phyloP scores from a whole-genome alignment of 2,113 vertebrate genomes.

The Psettodes erumei region DNA sequence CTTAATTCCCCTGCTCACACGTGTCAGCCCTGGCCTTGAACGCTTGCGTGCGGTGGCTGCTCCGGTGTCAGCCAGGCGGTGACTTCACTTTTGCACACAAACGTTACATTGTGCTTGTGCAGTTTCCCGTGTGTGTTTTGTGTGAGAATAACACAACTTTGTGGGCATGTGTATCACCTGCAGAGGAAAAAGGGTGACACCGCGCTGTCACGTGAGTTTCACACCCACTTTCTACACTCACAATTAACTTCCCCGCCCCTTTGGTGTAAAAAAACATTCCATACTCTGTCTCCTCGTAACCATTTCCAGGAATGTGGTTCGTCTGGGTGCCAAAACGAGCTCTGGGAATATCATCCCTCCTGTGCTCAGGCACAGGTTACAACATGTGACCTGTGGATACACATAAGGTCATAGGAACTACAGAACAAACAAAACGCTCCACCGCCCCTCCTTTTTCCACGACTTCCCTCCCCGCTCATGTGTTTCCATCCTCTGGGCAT shows the following conservation, averaged over 20 bases:
- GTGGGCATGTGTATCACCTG: slow-evolving; percentile 49
- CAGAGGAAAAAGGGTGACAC: slow-evolving; percentile 1
- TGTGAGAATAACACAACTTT: slow-evolving; percentile 13
- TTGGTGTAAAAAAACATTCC: slow-evolving; percentile 30
- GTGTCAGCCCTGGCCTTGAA: slow-evolving; percentile 60
- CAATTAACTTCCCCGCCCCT: background rate
- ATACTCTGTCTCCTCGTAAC: slow-evolving; percentile 14
- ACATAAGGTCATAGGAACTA: slow-evolving; percentile 25
- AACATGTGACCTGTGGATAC: slow-evolving; percentile 72
- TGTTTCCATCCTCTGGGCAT: slow-evolving; percentile 36
- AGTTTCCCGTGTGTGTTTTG: background rate
- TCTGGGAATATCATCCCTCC: slow-evolving; percentile 38
- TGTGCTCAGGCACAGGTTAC: slow-evolving; percentile 60
- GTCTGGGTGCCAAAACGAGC: slow-evolving; percentile 36
- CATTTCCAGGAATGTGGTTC: slow-evolving; percentile 62
- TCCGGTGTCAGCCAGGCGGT: slow-evolving; percentile 22
- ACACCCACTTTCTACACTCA: slow-evolving; percentile 29
- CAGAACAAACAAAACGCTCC: slow-evolving; percentile 48
- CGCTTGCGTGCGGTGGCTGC: slow-evolving; percentile 27
- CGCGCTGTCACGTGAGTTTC: slow-evolving; percentile 8
- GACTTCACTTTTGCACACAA: slow-evolving; percentile 27
- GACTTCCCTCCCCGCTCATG: slow-evolving; percentile 46
- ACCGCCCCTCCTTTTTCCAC: slow-evolving; percentile 21
- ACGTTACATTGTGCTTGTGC: slow-evolving; percentile 13
- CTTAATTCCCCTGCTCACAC: slow-evolving; percentile 74